Conservation (phyloP, 1,140 invertebrate species). For the Amyelois transitella region DNA sequence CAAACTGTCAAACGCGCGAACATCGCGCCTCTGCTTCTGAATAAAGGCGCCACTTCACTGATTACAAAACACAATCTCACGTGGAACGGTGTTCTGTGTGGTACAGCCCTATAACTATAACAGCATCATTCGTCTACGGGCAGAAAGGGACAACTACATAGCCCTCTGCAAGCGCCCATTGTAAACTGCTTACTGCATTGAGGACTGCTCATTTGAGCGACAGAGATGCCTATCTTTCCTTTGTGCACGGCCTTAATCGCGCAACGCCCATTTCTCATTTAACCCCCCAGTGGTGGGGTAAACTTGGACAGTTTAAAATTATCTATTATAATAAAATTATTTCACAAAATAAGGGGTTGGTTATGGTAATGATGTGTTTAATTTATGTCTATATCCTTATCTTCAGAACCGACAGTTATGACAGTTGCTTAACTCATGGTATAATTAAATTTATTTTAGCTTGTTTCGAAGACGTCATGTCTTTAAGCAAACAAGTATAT, state of each 20-base stretch:
- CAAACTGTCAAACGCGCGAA: slow-evolving; percentile 66
- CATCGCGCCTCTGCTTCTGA: slow-evolving; percentile 59
- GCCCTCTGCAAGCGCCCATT: slow-evolving; percentile 50
- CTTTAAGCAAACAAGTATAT: too few relatives aligned
- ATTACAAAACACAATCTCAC: slow-evolving; percentile 72
- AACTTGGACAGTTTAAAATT: slow-evolving; percentile 71
- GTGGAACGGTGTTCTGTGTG: slow-evolving; percentile 52
- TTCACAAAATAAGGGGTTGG: slow-evolving; percentile 69
- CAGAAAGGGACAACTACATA: slow-evolving; percentile 41
- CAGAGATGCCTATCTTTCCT: slow-evolving; percentile 52
- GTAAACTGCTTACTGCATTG: slow-evolving; percentile 62
- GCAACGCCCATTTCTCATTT: slow-evolving; percentile 63
- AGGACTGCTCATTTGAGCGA: slow-evolving; percentile 66
- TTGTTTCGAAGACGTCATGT: neutral
- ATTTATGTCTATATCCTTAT: slow-evolving; percentile 52
- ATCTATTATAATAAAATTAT: slow-evolving; percentile 75
- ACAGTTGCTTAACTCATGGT: slow-evolving; percentile 7
- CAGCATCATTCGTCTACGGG: slow-evolving; percentile 36
- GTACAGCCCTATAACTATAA: slow-evolving; percentile 66
- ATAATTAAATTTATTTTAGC: neutral
- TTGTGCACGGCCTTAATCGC: slow-evolving; percentile 40
- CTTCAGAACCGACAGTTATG: slow-evolving; percentile 16
- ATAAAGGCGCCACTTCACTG: slow-evolving; percentile 69
- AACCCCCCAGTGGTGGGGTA: slow-evolving; percentile 54
- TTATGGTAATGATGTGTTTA: slow-evolving; percentile 69